Conservation (phyloP, 2,113 vertebrate species). For the Pluvialis apricaria region DNA sequence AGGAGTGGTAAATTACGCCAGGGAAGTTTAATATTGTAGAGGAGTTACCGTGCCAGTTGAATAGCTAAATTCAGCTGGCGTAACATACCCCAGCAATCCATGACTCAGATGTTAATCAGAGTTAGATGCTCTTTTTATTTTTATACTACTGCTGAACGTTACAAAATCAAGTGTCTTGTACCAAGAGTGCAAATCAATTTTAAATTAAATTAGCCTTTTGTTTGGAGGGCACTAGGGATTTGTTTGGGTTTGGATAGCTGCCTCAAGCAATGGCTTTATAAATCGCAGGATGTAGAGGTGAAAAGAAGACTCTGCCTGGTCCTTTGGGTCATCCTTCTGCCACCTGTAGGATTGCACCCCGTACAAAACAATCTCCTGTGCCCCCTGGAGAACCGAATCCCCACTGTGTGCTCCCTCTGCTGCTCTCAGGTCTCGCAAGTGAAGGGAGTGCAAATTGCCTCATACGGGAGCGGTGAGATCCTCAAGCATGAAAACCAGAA, state of each 20-base stretch:
- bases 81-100: not conserved
- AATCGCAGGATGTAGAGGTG: not conserved
- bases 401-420: rapidly evolving
- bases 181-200: not conserved
- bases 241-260: not conserved
- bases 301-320: not conserved
- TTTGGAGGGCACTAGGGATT: not conserved
- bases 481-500: not conserved
- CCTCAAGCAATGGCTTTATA: not conserved
- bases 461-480: not conserved
- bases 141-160: not conserved
- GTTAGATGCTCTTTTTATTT: constrained; percentile 33
- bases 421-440: not conserved
- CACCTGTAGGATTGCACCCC: not conserved
- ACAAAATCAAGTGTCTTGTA: constrained; percentile 13
- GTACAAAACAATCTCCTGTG: rapidly evolving
- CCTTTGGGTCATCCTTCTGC: not conserved
- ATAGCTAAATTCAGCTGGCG: not conserved
- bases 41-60: not conserved
- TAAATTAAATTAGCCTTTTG: constrained; percentile 31
- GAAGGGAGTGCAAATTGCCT: not conserved
- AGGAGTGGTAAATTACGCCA: not conserved
- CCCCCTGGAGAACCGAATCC: not conserved
- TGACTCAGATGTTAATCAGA: constrained; percentile 17
- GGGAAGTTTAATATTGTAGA: not conserved